phyloP scores from a whole-genome alignment of 2,113 vertebrate genomes.

The Solea senegalensis region DNA sequence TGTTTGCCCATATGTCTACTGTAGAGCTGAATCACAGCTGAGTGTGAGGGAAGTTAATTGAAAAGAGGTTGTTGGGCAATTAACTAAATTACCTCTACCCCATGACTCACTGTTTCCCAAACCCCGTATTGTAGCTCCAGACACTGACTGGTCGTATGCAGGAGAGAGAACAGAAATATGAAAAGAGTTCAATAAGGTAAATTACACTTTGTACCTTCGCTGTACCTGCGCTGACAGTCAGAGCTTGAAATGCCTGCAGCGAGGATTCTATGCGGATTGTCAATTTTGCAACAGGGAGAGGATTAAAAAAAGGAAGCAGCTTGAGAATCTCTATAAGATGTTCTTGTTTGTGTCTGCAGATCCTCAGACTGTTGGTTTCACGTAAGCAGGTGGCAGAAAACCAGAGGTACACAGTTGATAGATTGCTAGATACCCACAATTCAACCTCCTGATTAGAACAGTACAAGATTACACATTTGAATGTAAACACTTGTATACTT shows the following conservation, averaged over 20 bases:
- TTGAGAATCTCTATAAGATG: no score
- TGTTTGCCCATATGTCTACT: slow-evolving; percentile 45
- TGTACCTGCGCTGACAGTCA: no score
- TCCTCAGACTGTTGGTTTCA: no score
- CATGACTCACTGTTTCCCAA: slow-evolving; percentile 32
- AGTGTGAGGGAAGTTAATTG: slow-evolving; percentile 52
- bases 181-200: slow-evolving; percentile 15
- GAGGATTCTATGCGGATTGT: no score
- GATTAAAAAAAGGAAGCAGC: no score
- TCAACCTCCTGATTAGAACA: neutral
- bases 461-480: neutral
- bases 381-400: neutral
- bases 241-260: no score
- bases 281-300: no score
- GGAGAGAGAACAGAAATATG: slow-evolving; percentile 12
- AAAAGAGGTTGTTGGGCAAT: slow-evolving; percentile 49
- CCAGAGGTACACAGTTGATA: neutral
- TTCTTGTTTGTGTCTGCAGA: no score
- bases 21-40: slow-evolving; percentile 45
- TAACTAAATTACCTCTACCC: slow-evolving; percentile 13
- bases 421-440: neutral
- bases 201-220: neutral
- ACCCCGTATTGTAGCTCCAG: slow-evolving; percentile 28
- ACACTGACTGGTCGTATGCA: slow-evolving; percentile 34
- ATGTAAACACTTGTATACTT: neutral